These are phyloP conservation scores for Apis florea DNA, from an alignment of 1,140 invertebrate genomes.

Conservation along the genomic window DNA sequence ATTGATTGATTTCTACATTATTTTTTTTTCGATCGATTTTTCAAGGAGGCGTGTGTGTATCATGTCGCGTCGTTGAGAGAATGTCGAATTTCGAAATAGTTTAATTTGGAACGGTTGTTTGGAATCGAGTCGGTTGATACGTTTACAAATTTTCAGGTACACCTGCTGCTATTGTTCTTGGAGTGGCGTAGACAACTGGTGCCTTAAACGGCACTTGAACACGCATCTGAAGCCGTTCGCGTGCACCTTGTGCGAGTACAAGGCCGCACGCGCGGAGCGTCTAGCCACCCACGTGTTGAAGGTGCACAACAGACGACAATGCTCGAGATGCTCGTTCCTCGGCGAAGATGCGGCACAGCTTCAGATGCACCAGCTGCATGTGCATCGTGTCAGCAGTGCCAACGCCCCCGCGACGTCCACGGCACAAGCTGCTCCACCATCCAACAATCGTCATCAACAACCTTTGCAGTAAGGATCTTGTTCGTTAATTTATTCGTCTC, in stretches of 20 bases:
- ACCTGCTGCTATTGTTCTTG: constrained; percentile 93
- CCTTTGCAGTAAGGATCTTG: constrained; percentile 69
- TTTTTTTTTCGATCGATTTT: too few relatives aligned
- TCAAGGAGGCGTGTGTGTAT: too few relatives aligned
- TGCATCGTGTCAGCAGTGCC: constrained; percentile 77
- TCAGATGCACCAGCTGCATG: constrained; percentile 85
- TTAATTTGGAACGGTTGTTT: too few relatives aligned
- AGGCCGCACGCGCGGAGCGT: constrained; percentile 92
- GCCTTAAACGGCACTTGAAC: constrained; percentile 93
- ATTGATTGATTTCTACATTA: too few relatives aligned
- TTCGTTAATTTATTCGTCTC: neutral
- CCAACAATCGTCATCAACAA: constrained; percentile 64
- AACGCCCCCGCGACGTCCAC: constrained; percentile 60
- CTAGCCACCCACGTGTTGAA: constrained; percentile 93
- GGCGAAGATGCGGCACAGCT: constrained; percentile 90
- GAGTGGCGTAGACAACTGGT: constrained; percentile 97
- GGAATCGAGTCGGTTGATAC: neutral
- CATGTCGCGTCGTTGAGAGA: too few relatives aligned
- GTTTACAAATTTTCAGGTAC: constrained; percentile 79
- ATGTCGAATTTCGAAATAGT: too few relatives aligned
- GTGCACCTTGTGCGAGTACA: constrained; percentile 94
- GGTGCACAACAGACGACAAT: constrained; percentile 94
- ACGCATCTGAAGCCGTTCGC: constrained; percentile 95
- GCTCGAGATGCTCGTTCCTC: constrained; percentile 91
- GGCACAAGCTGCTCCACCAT: constrained; percentile 30